Percentiles rank a stretch among this genome's conserved stretches.
Evolutionary conservation across 92 coral and sea anemone genomes (phyloP).

Genomic region (Parazoanthus swiftii): DNA sequence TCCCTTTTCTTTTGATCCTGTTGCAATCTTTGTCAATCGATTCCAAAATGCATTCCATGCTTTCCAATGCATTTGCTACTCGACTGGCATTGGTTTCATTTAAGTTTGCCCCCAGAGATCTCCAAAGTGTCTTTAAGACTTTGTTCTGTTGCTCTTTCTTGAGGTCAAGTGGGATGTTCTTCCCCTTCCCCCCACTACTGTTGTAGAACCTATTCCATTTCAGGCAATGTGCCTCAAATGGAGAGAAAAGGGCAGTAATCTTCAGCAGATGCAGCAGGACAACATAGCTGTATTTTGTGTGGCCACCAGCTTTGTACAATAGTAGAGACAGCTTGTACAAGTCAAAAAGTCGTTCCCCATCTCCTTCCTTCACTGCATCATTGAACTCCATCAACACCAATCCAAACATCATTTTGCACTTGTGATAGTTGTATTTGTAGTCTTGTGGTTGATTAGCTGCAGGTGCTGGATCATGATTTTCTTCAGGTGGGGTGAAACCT

Average conservation of each 20-base stretch:
- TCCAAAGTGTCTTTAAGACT: slow-evolving; percentile 43
- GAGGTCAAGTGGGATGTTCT: slow-evolving; percentile 30
- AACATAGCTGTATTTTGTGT: neutral
- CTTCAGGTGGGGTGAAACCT: neutral
- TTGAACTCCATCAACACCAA: slow-evolving; percentile 23
- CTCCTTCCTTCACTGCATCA: neutral
- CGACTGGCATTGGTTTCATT: slow-evolving; percentile 27
- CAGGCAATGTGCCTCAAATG: slow-evolving; percentile 17
- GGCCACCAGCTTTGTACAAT: neutral
- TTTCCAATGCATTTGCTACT: slow-evolving; percentile 38
- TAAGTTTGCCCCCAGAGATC: slow-evolving; percentile 38
- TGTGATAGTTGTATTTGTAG: slow-evolving; percentile 41
- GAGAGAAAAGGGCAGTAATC: slow-evolving; percentile 11
- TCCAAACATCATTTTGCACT: neutral
- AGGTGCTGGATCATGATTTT: neutral
- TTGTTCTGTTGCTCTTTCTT: slow-evolving; percentile 44
- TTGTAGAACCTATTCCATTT: slow-evolving; percentile 43
- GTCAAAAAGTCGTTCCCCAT: slow-evolving; percentile 16
- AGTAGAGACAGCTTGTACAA: slow-evolving; percentile 15
- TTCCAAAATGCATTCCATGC: slow-evolving; percentile 24
- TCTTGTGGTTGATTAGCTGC: neutral
- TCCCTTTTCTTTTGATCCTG: neutral
- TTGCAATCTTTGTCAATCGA: slow-evolving; percentile 21
- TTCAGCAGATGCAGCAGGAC: slow-evolving; percentile 21
- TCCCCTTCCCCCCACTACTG: slow-evolving; percentile 24